These are phyloP conservation scores for Spinus olivaceus DNA, from an alignment of 2,797 vertebrate species.

Conservation along the genomic window DNA sequence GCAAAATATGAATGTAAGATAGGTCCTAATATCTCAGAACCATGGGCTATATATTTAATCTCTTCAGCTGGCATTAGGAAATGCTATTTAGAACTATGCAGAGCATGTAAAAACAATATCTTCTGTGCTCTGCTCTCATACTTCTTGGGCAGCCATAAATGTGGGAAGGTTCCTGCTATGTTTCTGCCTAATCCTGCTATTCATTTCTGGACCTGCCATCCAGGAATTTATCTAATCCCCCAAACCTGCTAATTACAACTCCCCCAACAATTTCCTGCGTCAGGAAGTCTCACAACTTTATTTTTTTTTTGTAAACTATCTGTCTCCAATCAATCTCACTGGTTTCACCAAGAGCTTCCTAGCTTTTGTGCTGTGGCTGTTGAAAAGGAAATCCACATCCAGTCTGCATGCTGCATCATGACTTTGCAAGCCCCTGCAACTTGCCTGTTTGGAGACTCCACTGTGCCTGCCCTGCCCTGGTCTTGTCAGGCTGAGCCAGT, in stretches of 20 bases:
- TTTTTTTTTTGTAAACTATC: neutral
- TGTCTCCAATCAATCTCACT: neutral
- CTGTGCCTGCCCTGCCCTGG: neutral
- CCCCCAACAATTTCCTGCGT: accelerated
- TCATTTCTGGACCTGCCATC: neutral
- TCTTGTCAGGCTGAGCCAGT: neutral
- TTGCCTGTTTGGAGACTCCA: neutral
- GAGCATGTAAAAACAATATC: neutral
- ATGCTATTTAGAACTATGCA: neutral
- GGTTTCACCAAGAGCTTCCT: neutral
- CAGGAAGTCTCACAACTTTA: neutral
- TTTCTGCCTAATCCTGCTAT: neutral
- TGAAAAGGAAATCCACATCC: neutral
- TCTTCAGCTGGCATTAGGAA: neutral
- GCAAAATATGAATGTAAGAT: neutral
- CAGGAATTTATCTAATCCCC: neutral
- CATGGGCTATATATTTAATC: neutral
- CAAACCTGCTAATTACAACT: neutral
- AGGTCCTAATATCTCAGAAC: neutral
- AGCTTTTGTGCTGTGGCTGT: neutral
- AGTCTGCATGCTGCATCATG: neutral
- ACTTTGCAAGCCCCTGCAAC: neutral
- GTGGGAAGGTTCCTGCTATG: neutral
- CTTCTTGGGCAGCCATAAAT: neutral
- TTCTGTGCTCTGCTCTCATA: neutral